Conservation (phyloP, 2,888 invertebrate species). For the Elysia crispata region DNA sequence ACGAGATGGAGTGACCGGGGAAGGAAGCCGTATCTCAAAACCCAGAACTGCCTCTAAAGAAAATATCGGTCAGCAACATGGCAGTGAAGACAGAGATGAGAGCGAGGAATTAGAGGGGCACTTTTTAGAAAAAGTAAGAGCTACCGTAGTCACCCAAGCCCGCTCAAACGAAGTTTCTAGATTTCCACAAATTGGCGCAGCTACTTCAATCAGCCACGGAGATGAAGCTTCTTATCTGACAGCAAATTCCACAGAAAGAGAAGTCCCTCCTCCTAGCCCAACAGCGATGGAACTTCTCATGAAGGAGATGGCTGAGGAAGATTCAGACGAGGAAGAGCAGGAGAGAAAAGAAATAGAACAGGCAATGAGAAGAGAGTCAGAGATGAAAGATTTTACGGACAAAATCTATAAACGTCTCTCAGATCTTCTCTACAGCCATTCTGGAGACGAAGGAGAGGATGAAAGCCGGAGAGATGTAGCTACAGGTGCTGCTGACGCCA, state of each 20-base stretch:
- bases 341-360: conserved; percentile 12
- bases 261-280: conserved; percentile 64
- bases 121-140: too few relatives aligned
- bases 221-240: background rate
- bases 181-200: too few relatives aligned
- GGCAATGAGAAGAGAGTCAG: conserved; percentile 18
- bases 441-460: conserved; percentile 48
- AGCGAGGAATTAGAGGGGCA: too few relatives aligned
- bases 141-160: too few relatives aligned
- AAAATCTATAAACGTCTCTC: conserved; percentile 65
- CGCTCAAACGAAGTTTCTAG: too few relatives aligned
- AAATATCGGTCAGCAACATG: too few relatives aligned
- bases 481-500: too few relatives aligned
- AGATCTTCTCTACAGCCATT: conserved; percentile 59
- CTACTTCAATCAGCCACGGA: too few relatives aligned
- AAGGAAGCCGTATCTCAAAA: background rate
- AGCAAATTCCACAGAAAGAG: background rate
- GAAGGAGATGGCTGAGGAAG: conserved; percentile 51
- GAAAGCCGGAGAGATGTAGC: background rate
- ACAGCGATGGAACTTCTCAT: conserved; percentile 56
- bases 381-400: conserved; percentile 60
- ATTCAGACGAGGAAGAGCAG: conserved; percentile 39
- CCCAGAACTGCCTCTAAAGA: background rate
- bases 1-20: too few relatives aligned
- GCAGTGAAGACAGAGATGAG: too few relatives aligned